phyloP scores from a whole-genome alignment of 2,888 invertebrate species.

The Eupeodes luniger region DNA sequence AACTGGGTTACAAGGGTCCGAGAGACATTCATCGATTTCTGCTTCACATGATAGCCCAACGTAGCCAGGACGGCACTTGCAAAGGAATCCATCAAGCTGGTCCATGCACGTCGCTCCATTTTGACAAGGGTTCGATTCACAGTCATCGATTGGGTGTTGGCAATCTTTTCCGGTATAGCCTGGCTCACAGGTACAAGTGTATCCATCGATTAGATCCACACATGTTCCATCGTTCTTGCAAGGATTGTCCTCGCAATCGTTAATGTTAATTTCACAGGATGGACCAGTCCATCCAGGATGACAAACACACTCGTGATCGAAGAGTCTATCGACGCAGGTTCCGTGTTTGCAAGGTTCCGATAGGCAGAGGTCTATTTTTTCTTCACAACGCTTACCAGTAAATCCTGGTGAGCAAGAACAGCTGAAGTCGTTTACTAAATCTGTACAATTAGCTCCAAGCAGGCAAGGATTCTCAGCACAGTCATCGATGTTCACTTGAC shows the following conservation, averaged over 20 bases:
- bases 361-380: slow-evolving; percentile 96
- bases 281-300: slow-evolving; percentile 95
- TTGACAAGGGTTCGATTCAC: slow-evolving; percentile 94
- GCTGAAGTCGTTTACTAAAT: slow-evolving; percentile 96
- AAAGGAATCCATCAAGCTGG: slow-evolving; percentile 94
- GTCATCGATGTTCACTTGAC: slow-evolving; percentile 96
- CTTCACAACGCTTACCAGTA: slow-evolving; percentile 97
- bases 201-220: slow-evolving; percentile 93
- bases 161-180: slow-evolving; percentile 97
- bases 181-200: slow-evolving; percentile 94
- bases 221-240: slow-evolving; percentile 97
- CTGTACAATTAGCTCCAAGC: slow-evolving; percentile 95
- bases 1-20: slow-evolving; percentile 94
- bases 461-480: slow-evolving; percentile 96
- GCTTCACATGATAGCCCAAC: slow-evolving; percentile 97
- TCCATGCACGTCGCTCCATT: slow-evolving; percentile 96
- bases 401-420: slow-evolving; percentile 98
- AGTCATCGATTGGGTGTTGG: slow-evolving; percentile 97
- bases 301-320: slow-evolving; percentile 94
- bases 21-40: slow-evolving; percentile 95
- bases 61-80: slow-evolving; percentile 96
- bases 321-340: slow-evolving; percentile 95
- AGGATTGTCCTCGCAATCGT: slow-evolving; percentile 94
- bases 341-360: slow-evolving; percentile 97
- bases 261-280: slow-evolving; percentile 94